These are phyloP conservation scores for Sphinx pinastri DNA, from an alignment of 2,888 invertebrate species.

Conservation along the genomic window DNA sequence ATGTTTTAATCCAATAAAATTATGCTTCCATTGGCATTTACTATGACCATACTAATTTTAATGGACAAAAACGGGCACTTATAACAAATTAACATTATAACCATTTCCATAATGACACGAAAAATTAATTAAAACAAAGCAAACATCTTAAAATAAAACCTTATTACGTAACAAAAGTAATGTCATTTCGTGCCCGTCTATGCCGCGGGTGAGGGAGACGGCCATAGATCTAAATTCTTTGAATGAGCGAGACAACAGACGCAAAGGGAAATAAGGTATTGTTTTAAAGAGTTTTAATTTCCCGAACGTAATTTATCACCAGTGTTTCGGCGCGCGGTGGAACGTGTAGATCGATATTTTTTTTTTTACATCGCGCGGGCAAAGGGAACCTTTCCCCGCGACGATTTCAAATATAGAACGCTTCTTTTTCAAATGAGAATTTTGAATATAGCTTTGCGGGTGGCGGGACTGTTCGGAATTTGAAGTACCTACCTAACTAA, in stretches of 20 bases:
- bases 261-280: slow-evolving; percentile 73
- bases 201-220: slow-evolving; percentile 32
- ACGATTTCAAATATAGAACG: slow-evolving; percentile 77
- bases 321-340: slow-evolving; percentile 58
- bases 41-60: slow-evolving; percentile 13
- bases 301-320: slow-evolving; percentile 84
- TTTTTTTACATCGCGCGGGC: slow-evolving; percentile 52
- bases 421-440: slow-evolving; percentile 65
- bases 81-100: slow-evolving; percentile 35
- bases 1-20: slow-evolving; percentile 4
- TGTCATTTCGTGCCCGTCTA: slow-evolving; percentile 37
- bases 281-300: slow-evolving; percentile 84
- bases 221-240: slow-evolving; percentile 18
- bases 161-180: slow-evolving; percentile 36
- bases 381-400: slow-evolving; percentile 73
- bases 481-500: neutral
- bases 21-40: neutral
- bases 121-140: slow-evolving; percentile 30
- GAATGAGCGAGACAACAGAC: slow-evolving; percentile 37
- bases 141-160: slow-evolving; percentile 27
- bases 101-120: slow-evolving; percentile 23
- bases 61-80: slow-evolving; percentile 36
- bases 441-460: slow-evolving; percentile 76
- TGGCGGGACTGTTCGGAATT: slow-evolving; percentile 51
- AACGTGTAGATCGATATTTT: slow-evolving; percentile 64